These are phyloP conservation scores for Perodicticus potto DNA, from an alignment of 2,797 vertebrate genomes.

Conservation along the genomic window DNA sequence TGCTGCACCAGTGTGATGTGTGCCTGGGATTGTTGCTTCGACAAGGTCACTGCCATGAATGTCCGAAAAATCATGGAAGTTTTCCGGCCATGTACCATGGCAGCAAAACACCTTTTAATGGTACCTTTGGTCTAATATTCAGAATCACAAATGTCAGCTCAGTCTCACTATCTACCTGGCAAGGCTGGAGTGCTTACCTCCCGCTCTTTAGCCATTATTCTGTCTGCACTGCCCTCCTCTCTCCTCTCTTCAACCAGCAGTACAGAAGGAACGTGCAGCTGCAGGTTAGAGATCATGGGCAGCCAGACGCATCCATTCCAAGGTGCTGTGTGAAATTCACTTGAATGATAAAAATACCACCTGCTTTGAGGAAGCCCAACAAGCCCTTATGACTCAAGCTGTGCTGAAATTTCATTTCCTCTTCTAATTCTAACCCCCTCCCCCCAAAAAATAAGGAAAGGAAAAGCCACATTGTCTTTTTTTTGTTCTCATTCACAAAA, in stretches of 20 bases:
- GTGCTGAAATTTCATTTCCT: constrained; percentile 66
- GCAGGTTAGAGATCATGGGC: neutral
- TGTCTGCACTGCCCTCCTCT: accelerated
- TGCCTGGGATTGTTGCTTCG: neutral
- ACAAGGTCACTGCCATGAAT: neutral
- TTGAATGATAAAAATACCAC: neutral
- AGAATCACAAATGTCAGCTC: neutral
- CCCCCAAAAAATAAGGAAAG: neutral
- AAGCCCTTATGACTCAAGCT: constrained; percentile 23
- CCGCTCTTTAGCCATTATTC: neutral
- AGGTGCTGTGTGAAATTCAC: neutral
- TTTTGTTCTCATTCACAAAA: neutral
- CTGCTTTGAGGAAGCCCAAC: constrained; percentile 40
- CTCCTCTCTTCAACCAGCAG: neutral
- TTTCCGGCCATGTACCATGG: accelerated
- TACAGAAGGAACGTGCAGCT: neutral
- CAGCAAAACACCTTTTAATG: neutral
- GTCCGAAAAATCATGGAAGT: neutral
- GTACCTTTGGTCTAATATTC: neutral
- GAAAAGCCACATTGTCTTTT: neutral
- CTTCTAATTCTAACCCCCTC: neutral
- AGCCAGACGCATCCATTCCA: neutral
- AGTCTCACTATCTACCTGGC: neutral
- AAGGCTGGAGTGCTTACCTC: neutral
- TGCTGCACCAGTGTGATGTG: accelerated